Evolutionary conservation across 1,140 invertebrate species (phyloP).

Genomic region (Polypedilum pembai): DNA sequence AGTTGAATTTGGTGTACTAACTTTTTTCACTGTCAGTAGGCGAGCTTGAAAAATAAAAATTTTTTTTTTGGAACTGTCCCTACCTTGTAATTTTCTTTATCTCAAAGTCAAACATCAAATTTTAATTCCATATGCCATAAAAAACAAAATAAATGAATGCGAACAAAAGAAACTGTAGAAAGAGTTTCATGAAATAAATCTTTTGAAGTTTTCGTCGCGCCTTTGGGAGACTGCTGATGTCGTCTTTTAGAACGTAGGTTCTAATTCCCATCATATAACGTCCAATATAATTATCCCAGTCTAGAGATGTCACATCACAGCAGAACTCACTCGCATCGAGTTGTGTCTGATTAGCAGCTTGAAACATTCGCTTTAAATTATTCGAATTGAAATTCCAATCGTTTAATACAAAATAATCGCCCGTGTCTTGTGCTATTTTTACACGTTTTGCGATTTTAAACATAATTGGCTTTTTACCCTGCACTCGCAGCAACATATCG

Average conservation of each 20-base stretch:
- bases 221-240: slow-evolving; percentile 52
- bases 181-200: background rate
- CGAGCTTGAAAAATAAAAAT: too few relatives aligned
- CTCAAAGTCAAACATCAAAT: background rate
- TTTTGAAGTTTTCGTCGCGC: slow-evolving; percentile 58
- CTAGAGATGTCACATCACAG: slow-evolving; percentile 51
- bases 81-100: too few relatives aligned
- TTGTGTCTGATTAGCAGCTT: slow-evolving; percentile 48
- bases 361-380: slow-evolving; percentile 61
- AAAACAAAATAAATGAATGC: background rate
- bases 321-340: slow-evolving; percentile 53
- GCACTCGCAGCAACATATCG: slow-evolving; percentile 60
- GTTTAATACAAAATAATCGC: slow-evolving; percentile 80
- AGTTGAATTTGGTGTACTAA: too few relatives aligned
- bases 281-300: slow-evolving; percentile 62
- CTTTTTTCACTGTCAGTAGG: too few relatives aligned
- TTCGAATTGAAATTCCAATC: slow-evolving; percentile 77
- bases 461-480: slow-evolving; percentile 76
- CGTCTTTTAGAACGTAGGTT: slow-evolving; percentile 70
- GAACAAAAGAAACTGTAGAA: background rate
- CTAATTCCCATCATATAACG: slow-evolving; percentile 71
- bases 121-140: slow-evolving; percentile 3
- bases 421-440: slow-evolving; percentile 61
- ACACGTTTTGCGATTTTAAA: slow-evolving; percentile 74
- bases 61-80: too few relatives aligned